Base-by-base conservation (phyloP, 2,888 invertebrate genomes). In the Oscheius sp. region DNA sequence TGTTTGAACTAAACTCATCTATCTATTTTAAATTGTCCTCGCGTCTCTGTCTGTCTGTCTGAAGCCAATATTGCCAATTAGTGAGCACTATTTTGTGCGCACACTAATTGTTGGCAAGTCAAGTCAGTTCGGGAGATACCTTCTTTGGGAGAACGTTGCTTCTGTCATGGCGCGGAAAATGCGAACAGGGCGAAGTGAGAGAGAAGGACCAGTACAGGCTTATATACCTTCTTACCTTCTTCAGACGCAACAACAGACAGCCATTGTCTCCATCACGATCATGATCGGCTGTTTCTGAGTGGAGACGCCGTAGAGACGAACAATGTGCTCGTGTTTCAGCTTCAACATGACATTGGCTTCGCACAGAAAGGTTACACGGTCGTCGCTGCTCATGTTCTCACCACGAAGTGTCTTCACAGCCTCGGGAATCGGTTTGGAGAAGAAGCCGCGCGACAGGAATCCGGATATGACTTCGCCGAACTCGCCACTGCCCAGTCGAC, bases 331-430 rank as follows among this genome's bases (percentile, higher is more conserved):
- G 62, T 85, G 85, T 33, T 79, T 78, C 60, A 85, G 75, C 63
- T 78, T 84, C 57, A 82, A 66, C 85, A 84, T 84, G 57, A 84
- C 76, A 65, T 84, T 84, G 2, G 85, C 83, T 66, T 85, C 85
- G 13, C 80, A 82, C 2, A 85, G 79, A 59, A 85, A 85, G 57
- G 79, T 79, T 29, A 29, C 79, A 79, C 80, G 76, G 47, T 82
- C 82, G 59, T 84, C 84, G 13, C 77, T 76, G 7, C 76, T 78
- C 72, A 84, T 70, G 50, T 80, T 74, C 21, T 60, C 75, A 4
- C 76, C 77, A 33, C 80, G 80, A 60, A 84, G 79, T 11, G 84
- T 83, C 72, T 84, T 84, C 68, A 83, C 79, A 10, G 83, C 84
- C n/a, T 83, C 84, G 13, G 78, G 79, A 10, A 78, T 78, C 21